A percentile compares a stretch with the other conserved stretches of the same genome.
Conservation (phyloP, 2,797 vertebrate species). For the Triplophysa yarkandensis region DNA sequence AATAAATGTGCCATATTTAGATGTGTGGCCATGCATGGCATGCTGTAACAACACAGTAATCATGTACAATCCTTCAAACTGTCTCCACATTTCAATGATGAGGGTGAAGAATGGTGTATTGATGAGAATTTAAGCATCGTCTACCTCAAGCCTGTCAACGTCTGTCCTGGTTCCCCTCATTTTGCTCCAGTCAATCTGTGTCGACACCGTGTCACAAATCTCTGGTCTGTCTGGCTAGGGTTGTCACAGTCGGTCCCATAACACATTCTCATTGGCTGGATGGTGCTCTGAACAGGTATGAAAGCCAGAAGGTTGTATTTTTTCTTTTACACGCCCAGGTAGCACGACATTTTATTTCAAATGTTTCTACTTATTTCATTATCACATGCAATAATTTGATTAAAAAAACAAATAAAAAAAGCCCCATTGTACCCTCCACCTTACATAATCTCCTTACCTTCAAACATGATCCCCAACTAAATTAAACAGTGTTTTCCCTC, state of each 20-base stretch:
- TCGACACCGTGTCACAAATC: conserved; percentile 74
- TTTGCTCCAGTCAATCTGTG: conserved; percentile 69
- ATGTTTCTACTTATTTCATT: conserved; percentile 43
- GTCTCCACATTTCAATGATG: background rate
- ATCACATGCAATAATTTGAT: conserved; percentile 39
- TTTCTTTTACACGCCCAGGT: background rate
- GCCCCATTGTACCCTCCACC: conserved; percentile 56
- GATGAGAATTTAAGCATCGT: conserved; percentile 49
- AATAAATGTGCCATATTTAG: conserved; percentile 3
- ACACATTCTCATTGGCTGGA: conserved; percentile 53
- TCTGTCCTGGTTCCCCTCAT: conserved; percentile 69
- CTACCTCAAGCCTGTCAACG: conserved; percentile 70
- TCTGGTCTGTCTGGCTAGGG: conserved; percentile 64
- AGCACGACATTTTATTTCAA: too few species aligned
- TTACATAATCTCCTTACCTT: conserved; percentile 66
- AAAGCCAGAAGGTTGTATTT: conserved; percentile 20
- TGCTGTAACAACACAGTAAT: background rate
- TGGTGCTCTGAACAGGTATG: conserved; percentile 31
- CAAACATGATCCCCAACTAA: conserved; percentile 58
- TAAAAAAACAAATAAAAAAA: conserved; percentile 53
- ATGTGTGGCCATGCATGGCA: background rate
- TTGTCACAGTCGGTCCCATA: conserved; percentile 66
- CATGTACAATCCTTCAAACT: background rate
- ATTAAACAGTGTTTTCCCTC: conserved; percentile 66
- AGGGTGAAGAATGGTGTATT: background rate